phyloP scores from a whole-genome alignment of 2,113 vertebrate genomes.

The Zosterops japonicus region DNA sequence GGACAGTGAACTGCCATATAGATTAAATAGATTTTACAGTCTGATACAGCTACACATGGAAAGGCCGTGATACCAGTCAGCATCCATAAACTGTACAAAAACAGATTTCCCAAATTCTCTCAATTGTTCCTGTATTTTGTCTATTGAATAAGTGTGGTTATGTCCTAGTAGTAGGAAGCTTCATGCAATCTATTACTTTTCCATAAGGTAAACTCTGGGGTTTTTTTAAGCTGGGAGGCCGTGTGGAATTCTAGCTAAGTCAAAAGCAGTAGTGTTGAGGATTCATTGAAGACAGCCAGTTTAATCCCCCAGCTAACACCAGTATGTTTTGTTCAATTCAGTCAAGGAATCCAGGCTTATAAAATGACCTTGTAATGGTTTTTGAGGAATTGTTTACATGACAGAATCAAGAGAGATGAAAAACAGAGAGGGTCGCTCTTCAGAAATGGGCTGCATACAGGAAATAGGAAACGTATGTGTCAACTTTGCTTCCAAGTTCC shows the following conservation, averaged over 20 bases:
- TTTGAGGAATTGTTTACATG: conserved; percentile 51
- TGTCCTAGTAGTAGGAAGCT: background rate
- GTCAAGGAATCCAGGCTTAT: conserved; percentile 5
- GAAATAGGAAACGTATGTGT: conserved; percentile 52
- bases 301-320: background rate
- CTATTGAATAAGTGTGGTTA: background rate
- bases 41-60: background rate
- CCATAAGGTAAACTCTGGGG: background rate
- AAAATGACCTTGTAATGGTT: conserved; percentile 36
- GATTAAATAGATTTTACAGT: background rate
- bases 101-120: background rate
- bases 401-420: conserved; percentile 13
- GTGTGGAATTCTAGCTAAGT: conserved; percentile 11
- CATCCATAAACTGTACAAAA: background rate
- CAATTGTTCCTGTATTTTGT: background rate
- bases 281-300: conserved; percentile 18
- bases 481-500: conserved; percentile 38
- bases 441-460: background rate
- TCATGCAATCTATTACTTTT: background rate
- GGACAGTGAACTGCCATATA: background rate
- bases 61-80: background rate
- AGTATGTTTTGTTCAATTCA: conserved; percentile 22
- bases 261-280: conserved; percentile 11
- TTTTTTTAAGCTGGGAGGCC: background rate
- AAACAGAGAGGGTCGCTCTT: conserved; percentile 24